Conservation (phyloP, 2,113 vertebrate species). For the Phaethon lepturus region DNA sequence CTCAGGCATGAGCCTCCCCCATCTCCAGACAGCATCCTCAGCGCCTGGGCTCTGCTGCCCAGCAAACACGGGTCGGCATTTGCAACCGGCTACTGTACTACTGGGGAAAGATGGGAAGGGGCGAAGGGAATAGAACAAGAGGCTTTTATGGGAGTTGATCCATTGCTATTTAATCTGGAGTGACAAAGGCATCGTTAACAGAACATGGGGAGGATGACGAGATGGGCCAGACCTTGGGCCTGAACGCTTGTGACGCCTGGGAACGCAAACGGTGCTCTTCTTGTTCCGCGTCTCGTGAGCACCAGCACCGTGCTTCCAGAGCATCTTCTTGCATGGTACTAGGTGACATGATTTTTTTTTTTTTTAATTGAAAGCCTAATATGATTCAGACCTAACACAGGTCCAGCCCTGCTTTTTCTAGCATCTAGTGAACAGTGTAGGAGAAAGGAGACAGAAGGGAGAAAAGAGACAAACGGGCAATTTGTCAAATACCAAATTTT, state of each 20-base stretch:
- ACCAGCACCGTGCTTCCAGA: neutral
- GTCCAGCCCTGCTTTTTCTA: neutral
- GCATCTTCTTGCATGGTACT: neutral
- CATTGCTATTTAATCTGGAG: neutral
- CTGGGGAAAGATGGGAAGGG: neutral
- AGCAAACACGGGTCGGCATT: rapidly evolving
- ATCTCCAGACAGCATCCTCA: neutral
- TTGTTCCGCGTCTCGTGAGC: neutral
- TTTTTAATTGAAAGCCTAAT: neutral
- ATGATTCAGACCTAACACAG: neutral
- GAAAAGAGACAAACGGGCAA: neutral
- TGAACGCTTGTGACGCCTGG: rapidly evolving
- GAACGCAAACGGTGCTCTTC: neutral
- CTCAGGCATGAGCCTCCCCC: neutral
- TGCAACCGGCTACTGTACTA: neutral
- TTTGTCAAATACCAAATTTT: neutral
- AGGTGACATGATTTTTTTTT: neutral
- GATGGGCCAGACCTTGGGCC: neutral
- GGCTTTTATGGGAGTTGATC: neutral
- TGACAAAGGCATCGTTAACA: neutral
- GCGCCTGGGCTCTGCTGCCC: neutral
- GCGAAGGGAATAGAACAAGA: neutral
- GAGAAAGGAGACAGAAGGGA: neutral
- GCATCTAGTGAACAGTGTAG: neutral
- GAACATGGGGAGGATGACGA: neutral